phyloP scores from a whole-genome alignment of 2,113 vertebrate genomes.

The Galemys pyrenaicus region DNA sequence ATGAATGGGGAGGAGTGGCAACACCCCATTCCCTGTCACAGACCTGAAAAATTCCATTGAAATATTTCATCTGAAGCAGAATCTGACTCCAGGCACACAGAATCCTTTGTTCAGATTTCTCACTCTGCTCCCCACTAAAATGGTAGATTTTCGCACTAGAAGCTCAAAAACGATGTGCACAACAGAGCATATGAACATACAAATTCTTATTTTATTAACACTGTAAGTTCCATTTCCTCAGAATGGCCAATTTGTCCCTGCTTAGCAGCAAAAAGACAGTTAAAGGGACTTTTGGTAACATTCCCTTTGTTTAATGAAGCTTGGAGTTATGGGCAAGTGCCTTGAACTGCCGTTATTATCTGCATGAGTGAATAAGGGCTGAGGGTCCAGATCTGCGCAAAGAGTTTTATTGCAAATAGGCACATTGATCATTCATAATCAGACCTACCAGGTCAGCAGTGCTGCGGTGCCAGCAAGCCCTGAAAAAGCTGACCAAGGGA shows the following conservation, averaged over 20 bases:
- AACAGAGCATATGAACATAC: not conserved
- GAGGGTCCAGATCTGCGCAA: conserved; percentile 85
- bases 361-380: conserved; percentile 87
- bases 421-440: conserved; percentile 90
- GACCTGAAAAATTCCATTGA: not conserved
- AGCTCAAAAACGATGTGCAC: not conserved
- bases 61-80: conserved; percentile 49
- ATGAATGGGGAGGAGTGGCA: conserved; percentile 49
- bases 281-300: conserved; percentile 88
- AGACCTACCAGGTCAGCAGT: conserved; percentile 85
- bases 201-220: conserved; percentile 78
- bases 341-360: conserved; percentile 89
- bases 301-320: conserved; percentile 90
- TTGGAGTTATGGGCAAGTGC: conserved; percentile 88
- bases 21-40: not conserved
- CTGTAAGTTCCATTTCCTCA: conserved; percentile 77
- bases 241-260: conserved; percentile 75
- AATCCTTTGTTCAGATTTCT: conserved; percentile 27
- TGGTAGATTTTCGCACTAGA: not conserved
- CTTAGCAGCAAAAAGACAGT: conserved; percentile 73
- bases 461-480: conserved; percentile 73
- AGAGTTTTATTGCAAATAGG: conserved; percentile 86
- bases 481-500: conserved; percentile 86
- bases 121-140: not conserved
- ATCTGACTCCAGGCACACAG: conserved; percentile 40